Base-by-base conservation (phyloP, 2,797 vertebrate genomes). In the Smutsia gigantea region DNA sequence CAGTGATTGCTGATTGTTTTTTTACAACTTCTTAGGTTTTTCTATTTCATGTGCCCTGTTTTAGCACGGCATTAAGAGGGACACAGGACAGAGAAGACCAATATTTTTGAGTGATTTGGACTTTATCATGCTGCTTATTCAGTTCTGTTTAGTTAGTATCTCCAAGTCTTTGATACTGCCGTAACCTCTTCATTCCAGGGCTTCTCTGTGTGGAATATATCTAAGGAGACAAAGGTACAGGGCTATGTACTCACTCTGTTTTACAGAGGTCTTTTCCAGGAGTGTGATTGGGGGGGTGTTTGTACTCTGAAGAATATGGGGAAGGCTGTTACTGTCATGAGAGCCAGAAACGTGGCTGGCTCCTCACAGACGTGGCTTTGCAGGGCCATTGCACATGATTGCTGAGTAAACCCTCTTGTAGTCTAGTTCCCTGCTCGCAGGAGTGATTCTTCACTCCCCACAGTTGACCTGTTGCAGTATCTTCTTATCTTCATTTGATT, bases 401-500 rank as follows among this genome's bases (percentile, higher is more conserved):
- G 42, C 51, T 25, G 31, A 88, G 17, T 94, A 53, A 84, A 39
- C 29, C 13, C 63, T 83, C 77, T 78, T 42, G 27, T 74, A 12
- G 51, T 84, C 84, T 46, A 55, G 42, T 71, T 87, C 11, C 18
- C 29, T 61, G 18, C 75, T 82, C 42, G 7, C 29, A 25, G 68
- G 34, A 49, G 5, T 49, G 71, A 53, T 84, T 83, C 49, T 79
- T 69, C 11, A 34, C 14, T 75, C 75, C 34, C 55, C 64, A 86
- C 27, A 84, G n/a, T 51, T 63, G 69, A 77, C n/a, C n/a, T 69
- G 12, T 69, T 77, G 12, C 10, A 46, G 9, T 91, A 29, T 68
- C 31, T 90, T 87, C 49, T 66, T 95, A 42, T 57, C 39, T 53
- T 81, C 75, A 77, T 34, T 96, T 84, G 55, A 83, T 90, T 88